These are phyloP conservation scores for Pimephales promelas DNA, from an alignment of 2,113 vertebrate species.

Conservation along the genomic window DNA sequence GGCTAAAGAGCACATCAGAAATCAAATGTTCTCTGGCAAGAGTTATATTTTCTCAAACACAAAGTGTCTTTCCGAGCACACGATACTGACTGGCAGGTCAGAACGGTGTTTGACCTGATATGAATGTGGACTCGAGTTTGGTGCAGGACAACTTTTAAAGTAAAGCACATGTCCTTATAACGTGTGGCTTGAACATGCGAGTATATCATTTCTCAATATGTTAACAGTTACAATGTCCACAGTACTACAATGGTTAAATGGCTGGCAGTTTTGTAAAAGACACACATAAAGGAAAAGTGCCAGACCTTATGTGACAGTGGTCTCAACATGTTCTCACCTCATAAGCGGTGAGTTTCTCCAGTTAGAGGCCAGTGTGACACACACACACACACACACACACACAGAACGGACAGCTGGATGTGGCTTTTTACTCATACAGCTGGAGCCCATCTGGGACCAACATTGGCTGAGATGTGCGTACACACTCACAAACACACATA, in stretches of 20 bases:
- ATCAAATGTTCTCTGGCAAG: conserved; percentile 51
- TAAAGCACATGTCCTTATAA: neutral
- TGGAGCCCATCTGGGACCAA: conserved; percentile 55
- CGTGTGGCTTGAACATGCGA: neutral
- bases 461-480: conserved; percentile 37
- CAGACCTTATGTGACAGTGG: conserved; percentile 46
- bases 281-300: conserved; percentile 2
- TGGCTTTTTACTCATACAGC: conserved; percentile 52
- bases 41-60: conserved; percentile 42
- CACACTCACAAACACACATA: conserved; percentile 25
- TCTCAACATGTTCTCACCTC: conserved; percentile 57
- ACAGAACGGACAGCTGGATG: conserved; percentile 52
- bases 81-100: conserved; percentile 11
- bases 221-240: neutral
- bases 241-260: neutral
- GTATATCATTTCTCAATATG: neutral
- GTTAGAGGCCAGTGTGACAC: conserved; percentile 42
- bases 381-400: conserved; percentile 40
- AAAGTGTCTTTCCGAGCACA: neutral
- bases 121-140: neutral
- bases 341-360: conserved; percentile 50
- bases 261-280: neutral
- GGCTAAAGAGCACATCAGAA: conserved; percentile 48
- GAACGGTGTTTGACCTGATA: neutral
- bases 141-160: neutral